phyloP scores from a whole-genome alignment of 1,140 invertebrate genomes.

The Delia radicum region DNA sequence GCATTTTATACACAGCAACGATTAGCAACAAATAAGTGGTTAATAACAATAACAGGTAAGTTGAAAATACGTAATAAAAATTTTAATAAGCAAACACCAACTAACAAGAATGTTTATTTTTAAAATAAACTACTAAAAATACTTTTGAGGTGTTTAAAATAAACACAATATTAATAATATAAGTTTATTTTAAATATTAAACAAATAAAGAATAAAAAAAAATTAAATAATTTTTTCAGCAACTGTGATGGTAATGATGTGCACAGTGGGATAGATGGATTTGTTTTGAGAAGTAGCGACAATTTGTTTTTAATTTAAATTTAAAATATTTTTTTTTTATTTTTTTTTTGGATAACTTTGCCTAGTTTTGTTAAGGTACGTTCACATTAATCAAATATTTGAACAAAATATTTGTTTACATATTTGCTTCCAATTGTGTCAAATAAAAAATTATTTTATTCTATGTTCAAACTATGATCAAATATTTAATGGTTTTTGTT shows the following conservation, averaged over 20 bases:
- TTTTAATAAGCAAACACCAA: background rate
- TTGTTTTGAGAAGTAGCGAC: too few species aligned
- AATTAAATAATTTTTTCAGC: too few species aligned
- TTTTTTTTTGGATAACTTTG: too few species aligned
- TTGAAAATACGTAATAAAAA: background rate
- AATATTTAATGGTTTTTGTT: too few species aligned
- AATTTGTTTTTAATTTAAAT: too few species aligned
- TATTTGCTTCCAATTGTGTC: too few species aligned
- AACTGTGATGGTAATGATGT: background rate
- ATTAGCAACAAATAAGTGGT: constrained; percentile 7
- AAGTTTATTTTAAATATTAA: background rate
- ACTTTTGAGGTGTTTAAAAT: background rate
- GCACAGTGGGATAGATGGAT: background rate
- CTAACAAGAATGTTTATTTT: background rate
- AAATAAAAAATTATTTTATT: too few species aligned
- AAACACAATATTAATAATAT: background rate
- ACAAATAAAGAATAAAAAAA: background rate
- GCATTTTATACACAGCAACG: background rate
- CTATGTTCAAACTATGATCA: too few species aligned
- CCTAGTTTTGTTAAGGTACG: too few species aligned
- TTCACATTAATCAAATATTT: too few species aligned
- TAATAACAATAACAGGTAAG: constrained; percentile 16
- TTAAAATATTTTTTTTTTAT: too few species aligned
- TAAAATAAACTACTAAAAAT: background rate
- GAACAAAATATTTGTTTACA: too few species aligned